A percentile compares a stretch with the other conserved stretches of the same genome.
These are phyloP conservation scores for Amblyornis subalaris DNA, from an alignment of 2,113 vertebrate species.

Conservation along the genomic window DNA sequence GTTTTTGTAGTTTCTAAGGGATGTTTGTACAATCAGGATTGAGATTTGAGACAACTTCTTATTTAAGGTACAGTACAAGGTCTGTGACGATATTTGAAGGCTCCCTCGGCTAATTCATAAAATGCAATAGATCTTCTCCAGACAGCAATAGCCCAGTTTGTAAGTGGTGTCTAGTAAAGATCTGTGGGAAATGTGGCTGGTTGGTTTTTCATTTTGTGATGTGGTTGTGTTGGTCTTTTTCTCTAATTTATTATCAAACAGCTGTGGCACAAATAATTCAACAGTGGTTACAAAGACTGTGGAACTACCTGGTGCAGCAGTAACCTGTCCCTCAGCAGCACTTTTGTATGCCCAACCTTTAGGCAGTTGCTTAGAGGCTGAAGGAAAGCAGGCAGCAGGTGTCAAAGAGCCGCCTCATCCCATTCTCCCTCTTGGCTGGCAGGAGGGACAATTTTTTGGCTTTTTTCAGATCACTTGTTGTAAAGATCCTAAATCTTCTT, in stretches of 20 bases:
- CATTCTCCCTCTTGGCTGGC: not conserved
- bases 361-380: not conserved
- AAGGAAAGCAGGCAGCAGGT: not conserved
- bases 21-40: not conserved
- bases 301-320: not conserved
- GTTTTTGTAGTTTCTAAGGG: not conserved
- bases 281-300: not conserved
- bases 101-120: not conserved
- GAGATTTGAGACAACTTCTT: not conserved
- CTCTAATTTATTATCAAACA: not conserved
- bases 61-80: not conserved
- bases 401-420: not conserved
- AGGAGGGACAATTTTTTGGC: not conserved
- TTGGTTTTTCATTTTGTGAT: not conserved
- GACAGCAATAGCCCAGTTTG: not conserved
- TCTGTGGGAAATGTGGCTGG: not conserved
- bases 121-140: not conserved
- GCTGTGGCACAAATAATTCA: not conserved
- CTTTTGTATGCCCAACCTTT: not conserved
- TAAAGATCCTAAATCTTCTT: not conserved
- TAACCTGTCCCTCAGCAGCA: not conserved
- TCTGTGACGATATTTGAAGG: not conserved
- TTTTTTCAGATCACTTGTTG: not conserved
- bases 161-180: not conserved
- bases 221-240: rapidly evolving